These are phyloP conservation scores for Platypus cylindrus DNA, from an alignment of 2,888 invertebrate species.

Conservation along the genomic window DNA sequence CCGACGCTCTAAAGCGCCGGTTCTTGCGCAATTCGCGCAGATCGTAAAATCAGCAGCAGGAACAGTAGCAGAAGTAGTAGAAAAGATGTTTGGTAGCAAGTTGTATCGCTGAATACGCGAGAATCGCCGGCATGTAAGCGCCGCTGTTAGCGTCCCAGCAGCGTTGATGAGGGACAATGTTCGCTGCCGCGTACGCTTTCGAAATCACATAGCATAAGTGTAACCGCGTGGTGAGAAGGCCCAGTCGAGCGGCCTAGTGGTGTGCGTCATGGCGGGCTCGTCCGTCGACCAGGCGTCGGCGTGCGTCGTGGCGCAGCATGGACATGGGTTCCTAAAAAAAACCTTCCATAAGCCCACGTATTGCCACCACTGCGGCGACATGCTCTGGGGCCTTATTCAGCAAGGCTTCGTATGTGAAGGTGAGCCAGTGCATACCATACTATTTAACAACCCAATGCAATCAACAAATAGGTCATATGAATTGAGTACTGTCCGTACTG, in stretches of 20 bases:
- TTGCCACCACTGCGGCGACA: conserved; percentile 99
- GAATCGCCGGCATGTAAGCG: conserved; percentile 7
- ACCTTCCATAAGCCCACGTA: conserved; percentile 99
- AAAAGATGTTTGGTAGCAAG: conserved; percentile 12
- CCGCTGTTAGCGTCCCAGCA: conserved; percentile 7
- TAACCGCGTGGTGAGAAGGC: conserved; percentile 13
- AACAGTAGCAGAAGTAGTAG: conserved; percentile 10
- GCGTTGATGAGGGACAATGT: conserved; percentile 16
- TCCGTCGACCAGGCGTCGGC: conserved; percentile 25
- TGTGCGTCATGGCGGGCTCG: conserved; percentile 23
- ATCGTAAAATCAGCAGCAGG: conserved; percentile 38
- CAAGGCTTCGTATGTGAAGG: conserved; percentile 99
- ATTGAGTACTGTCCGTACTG: no score
- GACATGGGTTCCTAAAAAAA: conserved; percentile 99
- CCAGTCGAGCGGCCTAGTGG: conserved; percentile 15
- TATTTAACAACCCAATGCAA: not conserved
- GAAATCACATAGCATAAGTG: no score
- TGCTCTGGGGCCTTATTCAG: conserved; percentile 99
- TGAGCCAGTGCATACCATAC: conserved; percentile 43
- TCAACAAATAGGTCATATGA: conserved; percentile 12
- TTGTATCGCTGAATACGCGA: conserved; percentile 13
- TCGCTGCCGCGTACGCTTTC: conserved; percentile 14
- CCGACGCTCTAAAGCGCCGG: conserved; percentile 5
- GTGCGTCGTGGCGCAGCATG: conserved; percentile 43
- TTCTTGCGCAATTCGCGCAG: conserved; percentile 2